Percentiles rank a stretch among this genome's conserved stretches.
Evolutionary conservation across 2,113 vertebrate genomes (phyloP).

Genomic region (Lanius collurio): DNA sequence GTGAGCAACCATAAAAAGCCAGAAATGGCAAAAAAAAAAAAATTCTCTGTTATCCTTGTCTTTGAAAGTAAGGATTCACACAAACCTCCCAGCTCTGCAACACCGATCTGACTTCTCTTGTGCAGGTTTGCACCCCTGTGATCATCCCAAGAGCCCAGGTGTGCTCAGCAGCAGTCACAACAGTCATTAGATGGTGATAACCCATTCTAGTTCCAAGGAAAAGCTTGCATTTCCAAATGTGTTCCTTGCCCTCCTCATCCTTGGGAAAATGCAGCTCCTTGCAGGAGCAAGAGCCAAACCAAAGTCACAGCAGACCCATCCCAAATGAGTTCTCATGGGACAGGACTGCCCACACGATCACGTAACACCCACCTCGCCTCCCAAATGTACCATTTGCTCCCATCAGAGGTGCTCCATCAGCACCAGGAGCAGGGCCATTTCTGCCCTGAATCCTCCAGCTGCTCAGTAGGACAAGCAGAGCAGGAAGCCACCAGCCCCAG

Average conservation of each 20-base stretch:
- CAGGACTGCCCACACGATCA: background rate
- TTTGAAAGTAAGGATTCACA: background rate
- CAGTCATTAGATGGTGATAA: background rate
- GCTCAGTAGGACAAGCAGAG: background rate
- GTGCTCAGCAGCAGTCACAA: background rate
- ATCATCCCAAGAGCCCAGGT: background rate
- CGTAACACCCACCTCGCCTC: fast-evolving
- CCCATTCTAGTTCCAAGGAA: background rate
- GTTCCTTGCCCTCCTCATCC: background rate
- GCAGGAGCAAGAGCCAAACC: background rate
- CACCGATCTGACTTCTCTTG: background rate
- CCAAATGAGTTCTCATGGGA: background rate
- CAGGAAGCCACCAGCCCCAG: background rate
- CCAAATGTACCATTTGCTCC: background rate
- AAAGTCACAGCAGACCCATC: background rate
- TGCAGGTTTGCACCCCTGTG: background rate
- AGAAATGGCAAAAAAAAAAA: background rate
- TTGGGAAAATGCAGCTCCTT: background rate
- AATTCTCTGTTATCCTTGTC: background rate
- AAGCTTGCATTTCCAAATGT: background rate
- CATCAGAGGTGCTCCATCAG: background rate
- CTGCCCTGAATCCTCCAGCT: background rate
- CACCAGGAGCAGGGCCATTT: background rate
- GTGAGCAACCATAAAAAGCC: background rate
- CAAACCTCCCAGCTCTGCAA: background rate